These are phyloP conservation scores for Epinotia ramella DNA, from an alignment of 2,888 invertebrate genomes.

Conservation along the genomic window DNA sequence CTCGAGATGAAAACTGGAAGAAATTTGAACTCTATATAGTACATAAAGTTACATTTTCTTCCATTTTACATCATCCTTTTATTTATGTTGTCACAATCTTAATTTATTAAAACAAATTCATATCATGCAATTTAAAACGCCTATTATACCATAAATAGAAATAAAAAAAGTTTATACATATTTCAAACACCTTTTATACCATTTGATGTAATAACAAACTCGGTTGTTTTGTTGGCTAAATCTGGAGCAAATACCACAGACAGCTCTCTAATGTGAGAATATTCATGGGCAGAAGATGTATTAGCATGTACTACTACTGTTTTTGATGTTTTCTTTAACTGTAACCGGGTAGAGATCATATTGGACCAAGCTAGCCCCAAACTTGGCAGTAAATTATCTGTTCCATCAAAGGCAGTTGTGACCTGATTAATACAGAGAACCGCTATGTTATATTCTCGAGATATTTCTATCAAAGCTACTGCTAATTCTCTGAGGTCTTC, in stretches of 20 bases:
- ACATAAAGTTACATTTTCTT: too few relatives aligned
- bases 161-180: background rate
- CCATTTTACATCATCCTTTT: too few relatives aligned
- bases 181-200: constrained; percentile 57
- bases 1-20: too few relatives aligned
- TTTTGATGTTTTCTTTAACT: constrained; percentile 57
- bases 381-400: constrained; percentile 66
- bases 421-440: constrained; percentile 80
- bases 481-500: constrained; percentile 77
- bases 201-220: constrained; percentile 63
- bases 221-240: constrained; percentile 58
- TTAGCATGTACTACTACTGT: constrained; percentile 35
- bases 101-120: background rate
- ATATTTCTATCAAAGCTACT: constrained; percentile 61
- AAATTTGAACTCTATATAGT: too few relatives aligned
- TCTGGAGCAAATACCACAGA: constrained; percentile 69
- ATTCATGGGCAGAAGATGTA: constrained; percentile 46
- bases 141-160: constrained; percentile 56
- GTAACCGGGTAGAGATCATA: constrained; percentile 71
- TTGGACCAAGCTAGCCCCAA: constrained; percentile 81
- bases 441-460: constrained; percentile 68
- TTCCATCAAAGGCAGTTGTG: constrained; percentile 64
- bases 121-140: constrained; percentile 29
- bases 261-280: constrained; percentile 61
- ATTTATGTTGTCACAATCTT: background rate